Conservation (phyloP, 1,140 invertebrate species). For the Anastatus disparis region DNA sequence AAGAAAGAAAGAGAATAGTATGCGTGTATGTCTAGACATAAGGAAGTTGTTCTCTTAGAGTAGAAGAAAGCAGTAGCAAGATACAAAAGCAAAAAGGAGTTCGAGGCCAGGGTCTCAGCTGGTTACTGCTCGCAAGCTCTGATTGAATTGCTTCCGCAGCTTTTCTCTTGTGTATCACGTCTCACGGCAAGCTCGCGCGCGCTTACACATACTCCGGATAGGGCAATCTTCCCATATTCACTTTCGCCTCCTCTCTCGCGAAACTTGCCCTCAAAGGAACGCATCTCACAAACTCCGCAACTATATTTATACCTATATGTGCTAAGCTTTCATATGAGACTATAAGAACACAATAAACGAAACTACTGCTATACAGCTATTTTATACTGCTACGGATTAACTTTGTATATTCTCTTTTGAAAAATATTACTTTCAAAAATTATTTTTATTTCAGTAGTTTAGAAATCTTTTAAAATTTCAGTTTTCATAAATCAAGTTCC, state of each 20-base stretch:
- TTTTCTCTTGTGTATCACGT: conserved; percentile 54
- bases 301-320: no score
- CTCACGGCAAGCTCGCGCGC: conserved; percentile 30
- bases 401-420: neutral
- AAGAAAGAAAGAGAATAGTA: neutral
- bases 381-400: neutral
- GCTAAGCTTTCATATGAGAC: neutral
- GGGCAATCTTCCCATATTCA: conserved; percentile 22
- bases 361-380: neutral
- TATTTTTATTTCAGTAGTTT: no score
- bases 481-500: no score
- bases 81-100: conserved; percentile 48
- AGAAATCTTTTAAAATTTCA: no score
- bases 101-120: conserved; percentile 57
- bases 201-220: conserved; percentile 23
- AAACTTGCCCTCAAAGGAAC: conserved; percentile 28
- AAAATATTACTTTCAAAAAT: no score
- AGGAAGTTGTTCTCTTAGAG: no score
- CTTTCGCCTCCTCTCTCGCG: conserved; percentile 15
- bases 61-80: conserved; percentile 39
- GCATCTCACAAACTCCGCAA: conserved; percentile 42
- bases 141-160: conserved; percentile 61
- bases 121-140: conserved; percentile 53
- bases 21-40: conserved; percentile 4
- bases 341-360: neutral